Conservation (phyloP, 2,888 invertebrate genomes). For the Cephonodes hylas region DNA sequence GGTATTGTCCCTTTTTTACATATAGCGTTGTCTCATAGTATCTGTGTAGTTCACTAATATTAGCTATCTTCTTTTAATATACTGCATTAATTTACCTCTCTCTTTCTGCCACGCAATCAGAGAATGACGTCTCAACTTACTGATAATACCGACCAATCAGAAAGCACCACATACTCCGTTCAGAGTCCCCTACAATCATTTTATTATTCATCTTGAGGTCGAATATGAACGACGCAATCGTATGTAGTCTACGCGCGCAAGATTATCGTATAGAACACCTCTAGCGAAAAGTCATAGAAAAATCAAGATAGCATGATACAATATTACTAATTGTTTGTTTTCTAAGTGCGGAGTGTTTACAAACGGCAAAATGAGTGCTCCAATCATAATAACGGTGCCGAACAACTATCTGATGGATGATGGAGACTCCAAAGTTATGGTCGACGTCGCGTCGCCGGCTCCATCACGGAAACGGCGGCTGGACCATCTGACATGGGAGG, state of each 20-base stretch:
- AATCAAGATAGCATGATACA: constrained; percentile 54
- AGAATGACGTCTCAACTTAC: constrained; percentile 39
- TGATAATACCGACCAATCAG: constrained; percentile 52
- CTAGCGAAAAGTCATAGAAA: constrained; percentile 44
- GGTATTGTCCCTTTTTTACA: constrained; percentile 7
- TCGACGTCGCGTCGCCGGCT: constrained; percentile 54
- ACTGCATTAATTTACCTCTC: constrained; percentile 15
- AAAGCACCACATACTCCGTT: constrained; percentile 62
- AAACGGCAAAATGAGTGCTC: constrained; percentile 68
- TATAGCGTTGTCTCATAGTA: constrained; percentile 14
- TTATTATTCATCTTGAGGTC: constrained; percentile 54
- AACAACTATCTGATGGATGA: constrained; percentile 71
- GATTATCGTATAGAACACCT: constrained; percentile 54
- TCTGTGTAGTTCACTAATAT: constrained; percentile 13
- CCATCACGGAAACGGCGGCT: constrained; percentile 85
- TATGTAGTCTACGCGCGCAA: constrained; percentile 48
- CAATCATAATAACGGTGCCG: constrained; percentile 77
- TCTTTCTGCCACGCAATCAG: constrained; percentile 33
- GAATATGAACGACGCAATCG: constrained; percentile 70
- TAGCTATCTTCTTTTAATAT: constrained; percentile 24
- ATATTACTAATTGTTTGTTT: constrained; percentile 43
- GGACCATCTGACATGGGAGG: constrained; percentile 92
- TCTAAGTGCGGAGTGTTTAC: constrained; percentile 39
- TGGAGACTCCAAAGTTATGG: constrained; percentile 55
- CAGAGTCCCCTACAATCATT: constrained; percentile 43